Evolutionary conservation across 2,888 invertebrate species (phyloP).

Genomic region (Hartigia nigra): DNA sequence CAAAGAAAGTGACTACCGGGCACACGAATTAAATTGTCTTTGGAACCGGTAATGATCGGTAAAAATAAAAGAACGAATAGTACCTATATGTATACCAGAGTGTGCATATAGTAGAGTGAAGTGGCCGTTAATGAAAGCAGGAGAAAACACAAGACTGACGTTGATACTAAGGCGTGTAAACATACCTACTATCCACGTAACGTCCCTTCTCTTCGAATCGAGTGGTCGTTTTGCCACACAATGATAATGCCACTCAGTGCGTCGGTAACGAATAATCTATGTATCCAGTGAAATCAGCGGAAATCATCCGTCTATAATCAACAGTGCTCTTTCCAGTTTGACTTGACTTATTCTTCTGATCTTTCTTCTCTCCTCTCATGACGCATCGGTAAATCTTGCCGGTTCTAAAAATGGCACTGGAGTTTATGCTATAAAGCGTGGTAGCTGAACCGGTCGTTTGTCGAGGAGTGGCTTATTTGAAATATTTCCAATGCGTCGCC

Average conservation of each 20-base stretch:
- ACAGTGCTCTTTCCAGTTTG: background rate
- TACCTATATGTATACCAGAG: background rate
- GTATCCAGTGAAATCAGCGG: background rate
- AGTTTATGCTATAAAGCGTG: background rate
- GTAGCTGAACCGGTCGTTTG: background rate
- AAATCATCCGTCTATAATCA: background rate
- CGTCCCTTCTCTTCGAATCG: background rate
- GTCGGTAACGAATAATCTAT: background rate
- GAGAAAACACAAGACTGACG: slow-evolving; percentile 14
- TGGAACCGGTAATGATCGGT: background rate
- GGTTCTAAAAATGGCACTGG: background rate
- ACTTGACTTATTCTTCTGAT: background rate
- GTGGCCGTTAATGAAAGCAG: slow-evolving; percentile 17
- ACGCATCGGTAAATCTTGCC: background rate
- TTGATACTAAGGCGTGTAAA: background rate
- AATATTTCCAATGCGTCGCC: background rate
- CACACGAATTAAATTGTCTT: background rate
- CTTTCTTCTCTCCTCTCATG: background rate
- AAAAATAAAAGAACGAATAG: background rate
- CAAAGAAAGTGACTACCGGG: background rate
- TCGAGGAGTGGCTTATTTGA: background rate
- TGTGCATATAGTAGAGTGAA: background rate
- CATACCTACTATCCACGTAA: background rate
- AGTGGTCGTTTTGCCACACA: background rate
- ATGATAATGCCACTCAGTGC: background rate